Conservation (phyloP, 1,140 invertebrate species). For the Thrips palmi region DNA sequence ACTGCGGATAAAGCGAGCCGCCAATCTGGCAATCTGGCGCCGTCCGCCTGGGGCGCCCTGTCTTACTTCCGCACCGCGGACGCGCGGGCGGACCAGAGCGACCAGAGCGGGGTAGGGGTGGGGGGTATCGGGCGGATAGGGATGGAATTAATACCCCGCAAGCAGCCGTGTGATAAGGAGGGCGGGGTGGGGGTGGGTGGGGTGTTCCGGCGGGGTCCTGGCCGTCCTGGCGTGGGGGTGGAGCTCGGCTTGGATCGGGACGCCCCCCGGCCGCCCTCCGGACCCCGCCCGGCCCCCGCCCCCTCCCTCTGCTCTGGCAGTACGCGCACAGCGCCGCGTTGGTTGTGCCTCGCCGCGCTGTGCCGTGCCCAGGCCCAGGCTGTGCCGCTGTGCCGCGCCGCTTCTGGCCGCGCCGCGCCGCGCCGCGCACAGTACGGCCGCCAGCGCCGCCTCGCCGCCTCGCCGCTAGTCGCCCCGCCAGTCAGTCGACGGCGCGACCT, state of each 20-base stretch:
- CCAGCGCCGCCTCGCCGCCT: constrained; percentile 7
- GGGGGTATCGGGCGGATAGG: neutral
- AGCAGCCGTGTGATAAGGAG: too few relatives aligned
- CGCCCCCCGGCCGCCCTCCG: neutral
- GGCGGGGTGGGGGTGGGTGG: too few relatives aligned
- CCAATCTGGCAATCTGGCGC: too few relatives aligned
- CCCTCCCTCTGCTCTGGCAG: neutral
- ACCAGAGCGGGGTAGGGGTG: neutral
- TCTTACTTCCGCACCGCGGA: too few relatives aligned
- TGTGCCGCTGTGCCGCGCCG: too few relatives aligned
- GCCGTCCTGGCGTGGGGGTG: too few relatives aligned
- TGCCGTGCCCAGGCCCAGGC: neutral
- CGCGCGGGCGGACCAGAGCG: neutral
- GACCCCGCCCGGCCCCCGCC: neutral
- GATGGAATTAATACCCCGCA: neutral
- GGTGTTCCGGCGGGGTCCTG: too few relatives aligned
- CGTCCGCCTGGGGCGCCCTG: too few relatives aligned
- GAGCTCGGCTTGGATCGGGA: too few relatives aligned
- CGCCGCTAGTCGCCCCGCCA: too few relatives aligned
- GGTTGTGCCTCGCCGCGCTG: neutral
- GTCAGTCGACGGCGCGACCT: too few relatives aligned
- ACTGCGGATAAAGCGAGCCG: too few relatives aligned
- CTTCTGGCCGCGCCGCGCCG: neutral
- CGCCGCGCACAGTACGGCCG: neutral
- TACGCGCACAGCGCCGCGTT: neutral